These are phyloP conservation scores for Drosophila crucigera DNA, from an alignment of 2,888 invertebrate species.

Conservation along the genomic window DNA sequence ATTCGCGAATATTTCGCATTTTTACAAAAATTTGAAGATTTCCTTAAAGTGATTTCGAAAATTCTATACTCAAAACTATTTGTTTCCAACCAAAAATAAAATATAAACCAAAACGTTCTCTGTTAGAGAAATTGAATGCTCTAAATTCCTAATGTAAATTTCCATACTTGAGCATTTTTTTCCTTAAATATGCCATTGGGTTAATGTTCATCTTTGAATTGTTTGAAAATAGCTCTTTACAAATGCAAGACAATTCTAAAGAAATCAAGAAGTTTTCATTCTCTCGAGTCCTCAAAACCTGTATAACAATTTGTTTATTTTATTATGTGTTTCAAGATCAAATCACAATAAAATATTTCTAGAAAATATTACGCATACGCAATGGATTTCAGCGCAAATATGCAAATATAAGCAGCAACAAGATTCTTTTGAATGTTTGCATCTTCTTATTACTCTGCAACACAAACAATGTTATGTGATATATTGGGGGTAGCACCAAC, in stretches of 20 bases:
- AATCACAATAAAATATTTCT: slow-evolving; percentile 3
- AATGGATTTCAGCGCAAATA: not conserved
- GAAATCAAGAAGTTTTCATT: not conserved
- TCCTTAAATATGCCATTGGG: not conserved
- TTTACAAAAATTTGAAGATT: not conserved
- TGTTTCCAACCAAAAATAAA: not conserved
- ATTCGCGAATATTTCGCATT: not conserved
- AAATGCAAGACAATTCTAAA: not conserved
- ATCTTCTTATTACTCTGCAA: not conserved
- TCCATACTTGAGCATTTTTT: not conserved
- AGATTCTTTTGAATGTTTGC: slow-evolving; percentile 2
- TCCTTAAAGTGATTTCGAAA: not conserved
- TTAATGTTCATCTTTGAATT: not conserved
- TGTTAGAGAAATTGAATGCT: not conserved
- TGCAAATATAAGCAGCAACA: not conserved
- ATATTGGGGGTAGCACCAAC: not conserved
- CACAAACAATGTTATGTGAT: not conserved
- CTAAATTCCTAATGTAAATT: not conserved
- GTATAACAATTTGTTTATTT: not conserved
- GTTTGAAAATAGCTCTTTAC: not conserved
- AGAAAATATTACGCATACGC: slow-evolving; percentile 34
- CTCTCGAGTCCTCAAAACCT: not conserved
- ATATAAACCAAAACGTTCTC: not conserved
- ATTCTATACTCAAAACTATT: not conserved
- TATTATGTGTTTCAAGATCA: slow-evolving; percentile 5